A percentile compares a stretch with the other conserved stretches of the same genome.
Evolutionary conservation across 1,140 invertebrate species (phyloP).

Genomic region (Zaprionus camerounensis): DNA sequence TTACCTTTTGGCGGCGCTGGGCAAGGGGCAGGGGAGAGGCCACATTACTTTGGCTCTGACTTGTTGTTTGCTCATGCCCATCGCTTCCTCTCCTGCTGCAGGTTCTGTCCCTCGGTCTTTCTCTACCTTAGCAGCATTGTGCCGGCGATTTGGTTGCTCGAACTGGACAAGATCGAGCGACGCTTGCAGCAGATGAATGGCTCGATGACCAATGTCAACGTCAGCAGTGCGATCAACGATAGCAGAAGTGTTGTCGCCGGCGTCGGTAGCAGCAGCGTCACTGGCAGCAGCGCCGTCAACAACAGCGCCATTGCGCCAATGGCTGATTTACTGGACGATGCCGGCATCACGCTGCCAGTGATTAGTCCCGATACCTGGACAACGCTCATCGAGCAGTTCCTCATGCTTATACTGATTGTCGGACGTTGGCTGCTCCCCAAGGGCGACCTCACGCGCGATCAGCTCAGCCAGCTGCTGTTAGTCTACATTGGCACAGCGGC

Average conservation of each 20-base stretch:
- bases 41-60: constrained; percentile 61
- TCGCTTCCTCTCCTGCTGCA: constrained; percentile 70
- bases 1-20: constrained; percentile 63
- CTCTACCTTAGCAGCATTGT: constrained; percentile 92
- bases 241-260: constrained; percentile 85
- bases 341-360: constrained; percentile 66
- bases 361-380: constrained; percentile 91
- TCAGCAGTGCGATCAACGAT: constrained; percentile 73
- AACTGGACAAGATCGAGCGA: constrained; percentile 92
- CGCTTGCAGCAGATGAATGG: constrained; percentile 65
- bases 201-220: constrained; percentile 26
- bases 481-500: constrained; percentile 95
- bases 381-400: constrained; percentile 93
- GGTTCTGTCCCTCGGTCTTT: constrained; percentile 95
- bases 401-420: constrained; percentile 94
- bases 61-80: constrained; percentile 58
- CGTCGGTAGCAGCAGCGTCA: constrained; percentile 41
- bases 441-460: constrained; percentile 94
- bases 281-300: constrained; percentile 71
- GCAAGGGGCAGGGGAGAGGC: background rate
- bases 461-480: constrained; percentile 95
- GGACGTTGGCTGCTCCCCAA: constrained; percentile 95
- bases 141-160: constrained; percentile 93
- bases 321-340: constrained; percentile 63
- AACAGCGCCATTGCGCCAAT: constrained; percentile 85